Percentiles rank a stretch among this genome's conserved stretches.
phyloP scores from a whole-genome alignment of 2,113 vertebrate species.

The Micronycteris hirsuta region DNA sequence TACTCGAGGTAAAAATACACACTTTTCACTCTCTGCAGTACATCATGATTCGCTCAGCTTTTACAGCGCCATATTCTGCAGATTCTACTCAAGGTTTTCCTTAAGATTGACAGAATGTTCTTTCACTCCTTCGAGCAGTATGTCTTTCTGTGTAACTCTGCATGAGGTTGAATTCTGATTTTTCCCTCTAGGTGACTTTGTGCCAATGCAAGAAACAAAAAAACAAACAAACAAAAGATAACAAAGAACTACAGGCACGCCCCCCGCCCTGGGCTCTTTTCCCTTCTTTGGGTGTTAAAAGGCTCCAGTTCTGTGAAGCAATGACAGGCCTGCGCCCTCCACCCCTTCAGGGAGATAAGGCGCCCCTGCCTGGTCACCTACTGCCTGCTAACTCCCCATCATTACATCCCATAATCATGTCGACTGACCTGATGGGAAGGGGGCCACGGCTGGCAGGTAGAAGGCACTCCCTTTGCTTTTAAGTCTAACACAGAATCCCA shows the following conservation, averaged over 20 bases:
- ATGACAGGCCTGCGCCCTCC: not conserved
- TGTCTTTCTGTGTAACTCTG: not conserved
- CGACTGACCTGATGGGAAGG: slow-evolving; percentile 20
- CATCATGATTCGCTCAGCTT: not conserved
- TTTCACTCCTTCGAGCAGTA: not conserved
- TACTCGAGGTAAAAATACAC: not conserved
- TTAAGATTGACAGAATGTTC: not conserved
- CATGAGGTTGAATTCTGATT: not conserved
- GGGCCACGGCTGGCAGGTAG: not conserved
- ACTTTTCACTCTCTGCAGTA: not conserved
- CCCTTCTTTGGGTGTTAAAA: not conserved
- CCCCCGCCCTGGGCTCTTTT: not conserved
- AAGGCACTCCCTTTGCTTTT: slow-evolving; percentile 36
- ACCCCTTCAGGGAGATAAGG: not conserved
- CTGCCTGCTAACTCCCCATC: not conserved
- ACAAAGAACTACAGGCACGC: not conserved
- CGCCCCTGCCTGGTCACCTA: rapidly evolving
- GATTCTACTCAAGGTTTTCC: not conserved
- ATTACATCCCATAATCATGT: not conserved
- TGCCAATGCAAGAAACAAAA: not conserved
- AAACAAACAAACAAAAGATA: not conserved
- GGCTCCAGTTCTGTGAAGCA: not conserved
- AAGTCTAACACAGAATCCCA: slow-evolving; percentile 34
- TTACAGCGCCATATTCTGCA: not conserved
- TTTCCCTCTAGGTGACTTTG: not conserved